Percentiles rank a stretch among this genome's conserved stretches.
Evolutionary conservation across 2,113 vertebrate species (phyloP).

Genomic region (Cyphomyrus plagiostoma): DNA sequence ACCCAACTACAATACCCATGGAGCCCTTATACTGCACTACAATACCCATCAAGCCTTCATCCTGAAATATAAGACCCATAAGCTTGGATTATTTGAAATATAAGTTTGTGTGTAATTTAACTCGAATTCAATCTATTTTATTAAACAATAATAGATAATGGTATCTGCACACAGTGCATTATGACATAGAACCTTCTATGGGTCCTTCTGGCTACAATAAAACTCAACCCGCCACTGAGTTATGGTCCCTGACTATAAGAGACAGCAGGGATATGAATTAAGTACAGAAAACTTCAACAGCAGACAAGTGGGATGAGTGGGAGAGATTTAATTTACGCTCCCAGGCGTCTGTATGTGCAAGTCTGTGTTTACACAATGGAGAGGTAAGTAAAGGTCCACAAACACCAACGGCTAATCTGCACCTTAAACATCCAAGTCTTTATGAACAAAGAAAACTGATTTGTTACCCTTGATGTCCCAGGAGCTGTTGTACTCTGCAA

Average conservation of each 20-base stretch:
- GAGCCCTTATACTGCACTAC: background rate
- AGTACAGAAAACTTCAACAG: background rate
- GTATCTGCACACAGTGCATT: background rate
- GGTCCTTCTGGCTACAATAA: background rate
- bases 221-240: background rate
- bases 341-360: background rate
- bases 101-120: background rate
- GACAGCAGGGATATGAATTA: background rate
- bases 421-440: background rate
- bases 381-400: background rate
- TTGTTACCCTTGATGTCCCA: background rate
- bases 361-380: background rate
- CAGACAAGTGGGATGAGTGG: background rate
- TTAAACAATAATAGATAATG: background rate
- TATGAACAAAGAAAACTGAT: background rate
- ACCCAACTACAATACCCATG: background rate
- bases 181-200: background rate
- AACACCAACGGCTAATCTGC: background rate
- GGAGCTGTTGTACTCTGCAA: background rate
- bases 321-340: background rate
- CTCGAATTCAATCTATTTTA: background rate
- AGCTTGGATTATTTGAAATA: background rate
- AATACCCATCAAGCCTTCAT: background rate
- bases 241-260: background rate
- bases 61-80: background rate